A percentile compares a stretch with the other conserved stretches of the same genome.
Evolutionary conservation across 2,113 vertebrate genomes (phyloP).

Genomic region (Kryptolebias marmoratus): DNA sequence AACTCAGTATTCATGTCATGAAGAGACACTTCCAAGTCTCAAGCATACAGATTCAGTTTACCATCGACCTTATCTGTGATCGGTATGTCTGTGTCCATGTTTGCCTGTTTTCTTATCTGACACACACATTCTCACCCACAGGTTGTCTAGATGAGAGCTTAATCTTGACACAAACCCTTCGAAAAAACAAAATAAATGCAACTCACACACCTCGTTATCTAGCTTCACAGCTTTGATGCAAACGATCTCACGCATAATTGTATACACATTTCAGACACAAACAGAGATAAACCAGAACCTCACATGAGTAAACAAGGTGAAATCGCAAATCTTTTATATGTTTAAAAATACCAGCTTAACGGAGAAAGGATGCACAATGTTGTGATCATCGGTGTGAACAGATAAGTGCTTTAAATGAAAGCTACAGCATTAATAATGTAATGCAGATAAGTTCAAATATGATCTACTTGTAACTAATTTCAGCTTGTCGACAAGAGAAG

Average conservation of each 20-base stretch:
- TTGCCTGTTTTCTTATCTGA: slow-evolving; percentile 13
- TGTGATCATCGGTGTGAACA: too few species aligned
- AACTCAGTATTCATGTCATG: background rate
- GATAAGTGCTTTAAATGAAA: too few species aligned
- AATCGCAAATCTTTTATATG: background rate
- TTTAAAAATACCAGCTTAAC: background rate
- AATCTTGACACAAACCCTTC: slow-evolving; percentile 14
- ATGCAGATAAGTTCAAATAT: too few species aligned
- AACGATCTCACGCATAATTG: slow-evolving; percentile 2
- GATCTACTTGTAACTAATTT: too few species aligned
- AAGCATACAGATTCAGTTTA: background rate
- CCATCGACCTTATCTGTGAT: background rate
- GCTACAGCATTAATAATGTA: too few species aligned
- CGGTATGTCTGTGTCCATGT: slow-evolving; percentile 4
- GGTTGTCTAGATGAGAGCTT: slow-evolving; percentile 12
- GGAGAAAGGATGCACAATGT: background rate
- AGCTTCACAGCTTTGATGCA: slow-evolving; percentile 11
- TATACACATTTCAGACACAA: background rate
- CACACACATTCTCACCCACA: background rate
- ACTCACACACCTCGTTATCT: slow-evolving; percentile 27
- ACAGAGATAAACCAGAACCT: background rate
- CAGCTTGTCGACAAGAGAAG: too few species aligned
- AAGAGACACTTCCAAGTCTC: background rate
- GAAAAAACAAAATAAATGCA: slow-evolving; percentile 9
- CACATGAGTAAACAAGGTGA: background rate